Base-by-base conservation (phyloP, 2,888 invertebrate species). In the Blera fallax region DNA sequence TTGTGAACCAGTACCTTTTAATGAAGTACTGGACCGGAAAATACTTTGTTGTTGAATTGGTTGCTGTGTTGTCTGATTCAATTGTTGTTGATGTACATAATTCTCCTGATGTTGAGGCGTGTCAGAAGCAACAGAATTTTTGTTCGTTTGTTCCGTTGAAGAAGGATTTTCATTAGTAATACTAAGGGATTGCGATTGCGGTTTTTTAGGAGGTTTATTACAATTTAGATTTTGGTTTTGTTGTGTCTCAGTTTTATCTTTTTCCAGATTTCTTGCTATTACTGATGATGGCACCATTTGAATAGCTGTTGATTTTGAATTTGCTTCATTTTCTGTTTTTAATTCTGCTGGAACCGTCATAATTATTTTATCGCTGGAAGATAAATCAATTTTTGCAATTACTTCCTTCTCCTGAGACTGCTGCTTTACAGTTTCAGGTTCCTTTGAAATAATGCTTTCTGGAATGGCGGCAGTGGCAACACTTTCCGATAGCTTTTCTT, bases 241-340 rank as follows among this genome's bases (percentile, higher is more conserved):
- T 11, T 67, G 60, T 1, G 2, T 2, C 5, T 82, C 84, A 21
- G 0, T 11, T 11, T 27, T 54, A 3, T 62, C 77, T 10, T 24
- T 72, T 32, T 85, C 85, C 10, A 34, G 24, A 24, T 43, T 77
- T 27, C 62, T 65, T 18, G 72, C 52, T 29, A 85, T 85, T 0
- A 85, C 81, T 8, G 81, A 18, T n/a, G 84, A 18, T 11, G 64
- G 29, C 0, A 27, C 4, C 7, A n/a, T 14, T 21, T 79, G 79
- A 48, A 48, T 27, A 3, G 34, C 18, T 14, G 16, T 7, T 7
- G 37, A 3, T 2, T 1, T 34, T 37, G 29, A 2, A 8, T 1
- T 52, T n/a, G 29, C 43, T 34, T 82, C 83, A 4, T 5, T 37
- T 29, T 80, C 76, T n/a, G 64, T 43, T 43, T 84, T 84, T 21